Evolutionary conservation across 2,888 invertebrate species (phyloP), one percentile per base, ranked within the genome.

Genomic region (Escarpia spicata): DNA sequence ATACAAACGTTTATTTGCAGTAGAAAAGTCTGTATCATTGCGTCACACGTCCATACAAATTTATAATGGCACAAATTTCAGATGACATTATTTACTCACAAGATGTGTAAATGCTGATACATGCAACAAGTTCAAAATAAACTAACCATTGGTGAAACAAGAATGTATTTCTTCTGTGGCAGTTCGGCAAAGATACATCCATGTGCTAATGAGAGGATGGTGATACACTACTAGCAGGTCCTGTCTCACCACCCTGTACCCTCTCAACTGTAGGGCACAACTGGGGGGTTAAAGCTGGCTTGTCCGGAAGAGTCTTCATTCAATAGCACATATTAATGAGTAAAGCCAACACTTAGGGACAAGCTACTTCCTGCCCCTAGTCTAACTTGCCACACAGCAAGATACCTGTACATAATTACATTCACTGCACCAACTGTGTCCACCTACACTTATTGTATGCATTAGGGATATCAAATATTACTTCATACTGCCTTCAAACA

Each of bases 1-100:
- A 75, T 75, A 75, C 75, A 75, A 75, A 75, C 75, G 75, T 75
- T 75, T 75, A 75, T 75, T 75, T 75, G 75, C 75, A 75, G 75
- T 75, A 75, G 75, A 75, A 75, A 75, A 75, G 75, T 75, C 75
- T 75, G 75, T 75, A 75, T 75, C 75, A 75, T 75, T 75, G 75
- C 75, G 75, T 75, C 75, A 75, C 75, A 75, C 75, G 75, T 75
- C 75, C 75, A 75, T 75, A 75, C 75, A 75, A 75, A 75, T 75
- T 75, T 26, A 75, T 75, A 75, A 75, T 75, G 75, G 75, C 75
- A 75, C 75, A 75, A 15, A 75, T 75, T 75, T 75, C 75, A 75
- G 75, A 75, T 75, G 75, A 75, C 75, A 75, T 26, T 75, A 26
- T 75, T 75, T 75, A 75, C 75, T 75, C 75, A 75, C 75, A 75